Percentiles rank a stretch among this genome's conserved stretches.
These are phyloP conservation scores for Limnothrissa miodon DNA, from an alignment of 2,113 vertebrate genomes.

Conservation along the genomic window DNA sequence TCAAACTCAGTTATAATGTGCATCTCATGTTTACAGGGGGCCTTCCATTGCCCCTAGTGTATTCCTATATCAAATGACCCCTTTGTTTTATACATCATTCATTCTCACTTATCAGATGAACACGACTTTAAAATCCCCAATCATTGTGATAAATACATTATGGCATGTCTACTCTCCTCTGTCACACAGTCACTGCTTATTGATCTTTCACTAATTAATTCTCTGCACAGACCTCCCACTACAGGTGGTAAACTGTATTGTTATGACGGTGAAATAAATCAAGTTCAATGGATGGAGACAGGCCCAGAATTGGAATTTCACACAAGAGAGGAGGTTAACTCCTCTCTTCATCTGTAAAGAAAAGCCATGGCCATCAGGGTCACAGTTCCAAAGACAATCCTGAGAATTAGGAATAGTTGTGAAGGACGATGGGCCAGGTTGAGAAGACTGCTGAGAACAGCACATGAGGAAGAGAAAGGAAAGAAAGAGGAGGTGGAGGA, in stretches of 20 bases:
- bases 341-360: neutral
- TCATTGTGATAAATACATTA: constrained; percentile 9
- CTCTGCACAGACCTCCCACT: neutral
- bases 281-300: neutral
- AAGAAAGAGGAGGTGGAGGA: neutral
- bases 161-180: neutral
- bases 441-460: neutral
- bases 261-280: neutral
- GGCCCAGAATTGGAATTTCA: neutral
- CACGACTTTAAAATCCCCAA: neutral
- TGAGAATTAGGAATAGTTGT: neutral
- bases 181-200: neutral
- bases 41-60: neutral
- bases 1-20: no score
- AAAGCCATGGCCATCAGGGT: neutral
- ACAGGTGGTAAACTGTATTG: neutral
- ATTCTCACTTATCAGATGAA: constrained; percentile 10
- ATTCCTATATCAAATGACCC: neutral
- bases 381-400: neutral
- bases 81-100: neutral
- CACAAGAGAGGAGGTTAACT: neutral
- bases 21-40: neutral
- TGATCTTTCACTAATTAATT: neutral
- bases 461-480: neutral
- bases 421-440: neutral